Conservation (phyloP, 2,113 vertebrate species). For the Emydocephalus ijimae region DNA sequence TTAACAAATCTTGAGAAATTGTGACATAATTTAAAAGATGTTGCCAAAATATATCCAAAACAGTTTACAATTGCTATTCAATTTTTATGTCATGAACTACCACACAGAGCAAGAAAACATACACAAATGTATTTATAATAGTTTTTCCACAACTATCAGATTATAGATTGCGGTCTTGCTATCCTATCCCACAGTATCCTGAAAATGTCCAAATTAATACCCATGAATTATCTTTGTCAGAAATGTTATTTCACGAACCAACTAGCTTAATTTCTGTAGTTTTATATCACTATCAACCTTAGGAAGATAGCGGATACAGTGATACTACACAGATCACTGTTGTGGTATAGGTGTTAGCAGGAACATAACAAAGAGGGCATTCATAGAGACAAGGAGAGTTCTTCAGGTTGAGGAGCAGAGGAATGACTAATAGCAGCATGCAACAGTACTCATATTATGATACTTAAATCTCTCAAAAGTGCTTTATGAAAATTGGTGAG, state of each 20-base stretch:
- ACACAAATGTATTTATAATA: not conserved
- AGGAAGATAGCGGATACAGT: not conserved
- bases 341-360: not conserved
- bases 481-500: not conserved
- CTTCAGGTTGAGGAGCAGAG: not conserved
- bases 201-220: not conserved
- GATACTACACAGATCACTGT: not conserved
- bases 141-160: not conserved
- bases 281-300: not conserved
- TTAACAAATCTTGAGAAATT: not conserved
- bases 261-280: not conserved
- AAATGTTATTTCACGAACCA: not conserved
- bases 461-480: not conserved
- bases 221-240: not conserved
- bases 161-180: not conserved
- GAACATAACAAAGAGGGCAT: conserved; percentile 6
- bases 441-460: conserved; percentile 3
- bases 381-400: not conserved
- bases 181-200: not conserved
- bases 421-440: not conserved
- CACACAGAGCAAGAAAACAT: not conserved
- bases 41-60: not conserved
- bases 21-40: not conserved
- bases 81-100: not conserved
- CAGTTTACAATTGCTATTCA: not conserved